These are phyloP conservation scores for Petaurus breviceps DNA, from an alignment of 2,113 vertebrate species.

Conservation along the genomic window DNA sequence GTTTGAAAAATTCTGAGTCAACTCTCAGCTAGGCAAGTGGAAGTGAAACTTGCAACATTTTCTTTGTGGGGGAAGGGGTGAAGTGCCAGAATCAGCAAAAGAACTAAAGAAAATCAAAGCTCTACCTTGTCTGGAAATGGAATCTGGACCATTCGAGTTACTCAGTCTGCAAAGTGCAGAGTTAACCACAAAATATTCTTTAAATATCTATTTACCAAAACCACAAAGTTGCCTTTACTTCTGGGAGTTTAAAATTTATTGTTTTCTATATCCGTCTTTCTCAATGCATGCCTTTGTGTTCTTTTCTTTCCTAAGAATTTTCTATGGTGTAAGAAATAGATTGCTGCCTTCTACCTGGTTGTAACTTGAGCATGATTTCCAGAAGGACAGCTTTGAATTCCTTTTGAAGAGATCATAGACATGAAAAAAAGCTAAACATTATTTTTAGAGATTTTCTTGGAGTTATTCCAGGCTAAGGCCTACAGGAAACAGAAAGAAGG, in stretches of 20 bases:
- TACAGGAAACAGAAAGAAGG: background rate
- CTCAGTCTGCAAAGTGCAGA: background rate
- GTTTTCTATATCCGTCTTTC: background rate
- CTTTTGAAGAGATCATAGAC: background rate
- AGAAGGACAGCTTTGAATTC: background rate
- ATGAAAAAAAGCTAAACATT: background rate
- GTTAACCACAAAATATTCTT: background rate
- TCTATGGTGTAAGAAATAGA: background rate
- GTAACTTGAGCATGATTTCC: background rate
- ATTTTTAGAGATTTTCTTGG: background rate
- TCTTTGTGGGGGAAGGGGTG: background rate
- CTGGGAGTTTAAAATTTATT: background rate
- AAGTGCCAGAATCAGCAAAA: background rate
- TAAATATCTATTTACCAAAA: background rate
- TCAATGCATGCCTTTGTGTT: background rate
- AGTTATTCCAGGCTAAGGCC: background rate
- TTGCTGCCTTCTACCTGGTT: background rate
- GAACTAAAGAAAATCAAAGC: background rate
- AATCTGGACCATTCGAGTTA: background rate
- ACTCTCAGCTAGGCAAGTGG: background rate
- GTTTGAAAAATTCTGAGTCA: background rate
- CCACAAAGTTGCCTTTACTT: background rate
- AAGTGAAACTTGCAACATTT: background rate
- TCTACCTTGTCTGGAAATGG: background rate
- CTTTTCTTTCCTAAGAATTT: background rate